Percentiles rank a stretch among this genome's conserved stretches.
phyloP scores from a whole-genome alignment of 2,113 vertebrate species.

The Rhineura floridana region DNA sequence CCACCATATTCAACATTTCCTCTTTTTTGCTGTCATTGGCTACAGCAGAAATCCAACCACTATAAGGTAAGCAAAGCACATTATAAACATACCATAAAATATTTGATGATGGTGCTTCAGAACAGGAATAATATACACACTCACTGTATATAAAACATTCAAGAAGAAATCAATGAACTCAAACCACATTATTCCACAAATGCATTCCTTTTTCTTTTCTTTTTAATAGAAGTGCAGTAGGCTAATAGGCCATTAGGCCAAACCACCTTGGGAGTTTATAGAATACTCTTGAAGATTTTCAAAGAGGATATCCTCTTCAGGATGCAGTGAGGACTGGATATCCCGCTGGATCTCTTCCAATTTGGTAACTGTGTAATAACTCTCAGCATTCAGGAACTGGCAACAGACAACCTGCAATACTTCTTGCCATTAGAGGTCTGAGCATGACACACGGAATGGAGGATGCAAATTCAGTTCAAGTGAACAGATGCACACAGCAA shows the following conservation, averaged over 20 bases:
- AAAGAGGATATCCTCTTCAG: not conserved
- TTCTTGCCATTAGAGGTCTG: not conserved
- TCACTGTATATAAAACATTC: not conserved
- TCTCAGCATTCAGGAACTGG: not conserved
- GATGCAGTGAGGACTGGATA: not conserved
- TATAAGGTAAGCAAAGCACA: not conserved
- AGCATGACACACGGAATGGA: not conserved
- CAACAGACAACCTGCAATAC: not conserved
- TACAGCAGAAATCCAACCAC: not conserved
- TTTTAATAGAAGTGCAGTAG: not conserved
- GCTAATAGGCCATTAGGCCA: constrained; percentile 12
- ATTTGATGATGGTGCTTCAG: not conserved
- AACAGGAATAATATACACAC: not conserved
- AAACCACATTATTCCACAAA: not conserved
- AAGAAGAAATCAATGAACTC: not conserved
- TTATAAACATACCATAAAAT: not conserved
- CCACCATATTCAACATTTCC: not conserved
- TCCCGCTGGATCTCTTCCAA: constrained; percentile 2
- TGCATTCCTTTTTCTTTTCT: not conserved
- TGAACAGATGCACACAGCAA: not conserved
- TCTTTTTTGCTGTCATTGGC: not conserved
- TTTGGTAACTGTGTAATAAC: not conserved
- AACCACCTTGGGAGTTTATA: not conserved
- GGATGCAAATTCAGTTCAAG: not conserved
- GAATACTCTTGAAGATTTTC: not conserved